Base-by-base conservation (phyloP, 1,140 invertebrate genomes). In the Panagrolaimus sp. region DNA sequence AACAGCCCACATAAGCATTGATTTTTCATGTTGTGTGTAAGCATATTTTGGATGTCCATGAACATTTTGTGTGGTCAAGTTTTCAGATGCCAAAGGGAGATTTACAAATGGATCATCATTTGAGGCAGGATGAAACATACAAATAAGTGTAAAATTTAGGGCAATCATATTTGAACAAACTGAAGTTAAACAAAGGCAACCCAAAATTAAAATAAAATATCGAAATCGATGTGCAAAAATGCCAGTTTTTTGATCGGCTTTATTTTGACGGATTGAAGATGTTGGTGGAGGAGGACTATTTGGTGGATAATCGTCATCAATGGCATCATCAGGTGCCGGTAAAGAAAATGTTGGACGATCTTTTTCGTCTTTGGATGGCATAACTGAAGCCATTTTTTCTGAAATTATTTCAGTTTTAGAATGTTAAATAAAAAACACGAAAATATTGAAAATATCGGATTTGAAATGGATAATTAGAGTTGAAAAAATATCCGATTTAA, bases 151-250 rank as follows among this genome's bases (percentile, higher is more conserved):
- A 46, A 74, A 68, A 32, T 74, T 75, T 43, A 74, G 71, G 0
- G 73, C 73, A 15, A 74, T 75, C 73, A 74, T 74, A 43, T 74
- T 74, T 10, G 73, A 74, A 32, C 73, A 74, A 47, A 74, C 76
- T 21, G 73, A 74, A 21, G 73, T 74, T 52, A 74, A 17, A 21
- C 73, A 74, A 9, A 70, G 24, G 17, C 48, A 58, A 12, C 52
- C 52, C 14, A 58, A n/a, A 28, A 58, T 26, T 26, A 58, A 28
- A 14, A 58, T 58, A 28, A 58, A 21, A 58, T 58, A 58, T 58
- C 52, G 52, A 28, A 58, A 58, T 1, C 52, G 52, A 58, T 58
- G 15, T 10, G 52, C 52, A 21, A 58, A 21, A 58, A 26, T 12
- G 52, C 28, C 10, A 12, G 52, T 24, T 58, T 28, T 4, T 17